A percentile compares a stretch with the other conserved stretches of the same genome.
Conservation (phyloP, 2,797 vertebrate genomes). For the Ctenopoma multispine region DNA sequence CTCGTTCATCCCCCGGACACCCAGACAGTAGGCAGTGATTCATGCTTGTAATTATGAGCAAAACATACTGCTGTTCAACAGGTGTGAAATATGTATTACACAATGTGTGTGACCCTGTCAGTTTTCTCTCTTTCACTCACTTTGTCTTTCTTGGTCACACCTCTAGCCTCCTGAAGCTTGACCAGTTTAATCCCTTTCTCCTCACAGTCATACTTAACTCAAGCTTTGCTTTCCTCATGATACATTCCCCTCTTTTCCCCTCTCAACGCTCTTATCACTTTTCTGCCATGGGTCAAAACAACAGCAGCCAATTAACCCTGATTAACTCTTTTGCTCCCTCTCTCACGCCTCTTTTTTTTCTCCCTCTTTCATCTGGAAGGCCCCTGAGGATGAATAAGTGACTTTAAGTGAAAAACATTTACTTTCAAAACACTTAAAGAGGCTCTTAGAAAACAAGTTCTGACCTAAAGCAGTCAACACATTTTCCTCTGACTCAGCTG, state of each 20-base stretch:
- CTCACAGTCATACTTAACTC: constrained; percentile 35
- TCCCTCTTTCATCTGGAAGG: constrained; percentile 55
- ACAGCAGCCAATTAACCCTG: constrained; percentile 83
- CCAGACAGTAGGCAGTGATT: constrained; percentile 68
- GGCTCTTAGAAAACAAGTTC: constrained; percentile 46
- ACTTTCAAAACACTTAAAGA: constrained; percentile 19
- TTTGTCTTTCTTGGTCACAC: constrained; percentile 55
- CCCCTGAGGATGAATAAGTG: constrained; percentile 56
- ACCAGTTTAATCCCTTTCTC: constrained; percentile 31
- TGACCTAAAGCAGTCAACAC: constrained; percentile 60
- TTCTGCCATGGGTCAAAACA: constrained; percentile 80
- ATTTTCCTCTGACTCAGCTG: constrained; percentile 63
- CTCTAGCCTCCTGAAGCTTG: constrained; percentile 46
- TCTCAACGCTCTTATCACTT: constrained; percentile 70
- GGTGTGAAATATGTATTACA: constrained; percentile 79
- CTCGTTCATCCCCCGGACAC: constrained; percentile 60
- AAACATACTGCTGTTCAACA: constrained; percentile 81
- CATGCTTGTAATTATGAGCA: constrained; percentile 79
- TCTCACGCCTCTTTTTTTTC: constrained; percentile 50
- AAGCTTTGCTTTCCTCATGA: constrained; percentile 35
- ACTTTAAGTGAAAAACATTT: constrained; percentile 56
- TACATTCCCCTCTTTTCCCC: constrained; percentile 35
- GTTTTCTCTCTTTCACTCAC: constrained; percentile 26
- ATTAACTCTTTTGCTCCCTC: constrained; percentile 75
- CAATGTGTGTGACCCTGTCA: constrained; percentile 54